phyloP scores from a whole-genome alignment of 2,113 vertebrate species.

The Cryptotis parvus region DNA sequence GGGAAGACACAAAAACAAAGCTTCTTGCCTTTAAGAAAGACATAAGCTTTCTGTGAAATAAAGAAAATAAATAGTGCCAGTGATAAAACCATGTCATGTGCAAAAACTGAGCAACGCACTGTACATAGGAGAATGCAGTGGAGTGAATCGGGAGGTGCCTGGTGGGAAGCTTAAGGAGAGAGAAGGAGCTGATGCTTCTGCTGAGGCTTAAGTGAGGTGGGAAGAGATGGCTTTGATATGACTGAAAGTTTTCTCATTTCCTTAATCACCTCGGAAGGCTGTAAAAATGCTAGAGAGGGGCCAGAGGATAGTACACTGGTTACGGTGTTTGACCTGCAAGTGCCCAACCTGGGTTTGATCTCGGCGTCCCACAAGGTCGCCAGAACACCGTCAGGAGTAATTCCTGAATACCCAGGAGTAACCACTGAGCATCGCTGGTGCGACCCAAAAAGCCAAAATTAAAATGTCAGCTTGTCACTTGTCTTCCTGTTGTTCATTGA shows the following conservation, averaged over 20 bases:
- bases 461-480: too few species aligned
- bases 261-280: background rate
- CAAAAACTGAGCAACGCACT: constrained; percentile 4
- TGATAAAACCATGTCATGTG: background rate
- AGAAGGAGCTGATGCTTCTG: background rate
- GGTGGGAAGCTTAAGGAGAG: background rate
- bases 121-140: background rate
- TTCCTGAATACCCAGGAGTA: too few species aligned
- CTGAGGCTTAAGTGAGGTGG: background rate
- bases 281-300: background rate
- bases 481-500: too few species aligned
- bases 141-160: background rate
- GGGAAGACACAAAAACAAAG: background rate
- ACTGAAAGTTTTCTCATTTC: background rate
- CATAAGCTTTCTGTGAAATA: background rate
- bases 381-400: too few species aligned
- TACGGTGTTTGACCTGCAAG: too few species aligned
- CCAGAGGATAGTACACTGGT: too few species aligned
- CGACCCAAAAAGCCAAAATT: too few species aligned
- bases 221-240: background rate
- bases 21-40: background rate
- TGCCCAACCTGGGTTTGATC: too few species aligned
- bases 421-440: too few species aligned
- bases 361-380: too few species aligned
- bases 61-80: background rate